Evolutionary conservation across 2,888 invertebrate genomes (phyloP), one percentile per base, ranked within the genome.

Genomic region (Limnephilus lunatus): DNA sequence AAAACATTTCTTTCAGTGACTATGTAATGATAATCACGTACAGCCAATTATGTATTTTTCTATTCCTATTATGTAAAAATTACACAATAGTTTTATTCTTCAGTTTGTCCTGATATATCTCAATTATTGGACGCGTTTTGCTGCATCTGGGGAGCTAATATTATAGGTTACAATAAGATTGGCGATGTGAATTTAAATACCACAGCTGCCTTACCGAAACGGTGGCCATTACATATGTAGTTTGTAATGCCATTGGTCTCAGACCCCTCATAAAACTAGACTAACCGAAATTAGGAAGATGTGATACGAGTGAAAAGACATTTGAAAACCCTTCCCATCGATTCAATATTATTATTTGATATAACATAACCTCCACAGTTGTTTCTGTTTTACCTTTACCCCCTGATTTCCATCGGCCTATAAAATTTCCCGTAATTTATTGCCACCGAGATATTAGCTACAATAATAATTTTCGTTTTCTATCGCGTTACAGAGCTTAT

Each of bases 341-440:
- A 68, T 68, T 25, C 25, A 68, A n/a, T 3, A 32, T 25, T 19
- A 68, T 68, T 9, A 68, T 68, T 68, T 68, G 7, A 68, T 68
- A 25, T 68, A 68, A 68, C 68, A 68, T 68, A 68, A 68, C 68
- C 68, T 68, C 68, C 2, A n/a, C 7, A 7, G 68, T 25, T 68
- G 68, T 68, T 68, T 68, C 68, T n/a, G 68, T n/a, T 68, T 68
- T 68, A 25, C 68, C 68, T 68, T 68, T 68, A 2, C 68, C 68
- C 68, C 32, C 1, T 87, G 90, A 90, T 90, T 90, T 90, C 83
- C 82, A 90, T 90, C 83, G 90, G 83, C 90, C 90, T 90, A 90
- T 90, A 90, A 90, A 90, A 53, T 90, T 90, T 83, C 83, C 82
- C 48, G 19, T 83, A 83, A 90, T 90, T 90, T 90, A 90, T 48